Percentiles rank a stretch among this genome's conserved stretches.
phyloP scores from a whole-genome alignment of 2,113 vertebrate species.

The Martes martes region DNA sequence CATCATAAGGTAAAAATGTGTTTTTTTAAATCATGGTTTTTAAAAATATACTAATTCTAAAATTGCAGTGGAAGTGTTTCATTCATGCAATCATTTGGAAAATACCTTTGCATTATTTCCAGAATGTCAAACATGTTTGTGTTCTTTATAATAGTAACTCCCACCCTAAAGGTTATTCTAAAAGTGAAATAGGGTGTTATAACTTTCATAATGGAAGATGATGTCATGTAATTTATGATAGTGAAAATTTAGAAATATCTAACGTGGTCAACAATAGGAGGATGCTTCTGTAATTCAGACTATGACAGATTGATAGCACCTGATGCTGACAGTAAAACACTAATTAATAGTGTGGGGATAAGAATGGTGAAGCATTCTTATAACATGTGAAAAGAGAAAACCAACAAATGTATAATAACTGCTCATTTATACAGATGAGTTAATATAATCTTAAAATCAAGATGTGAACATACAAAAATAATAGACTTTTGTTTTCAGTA shows the following conservation, averaged over 20 bases:
- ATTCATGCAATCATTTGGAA: neutral
- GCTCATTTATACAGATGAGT: neutral
- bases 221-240: neutral
- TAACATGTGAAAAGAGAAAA: neutral
- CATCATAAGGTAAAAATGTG: neutral
- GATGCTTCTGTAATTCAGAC: neutral
- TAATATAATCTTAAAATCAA: neutral
- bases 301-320: neutral
- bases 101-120: neutral
- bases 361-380: neutral
- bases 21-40: neutral
- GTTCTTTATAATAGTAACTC: neutral
- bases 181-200: neutral
- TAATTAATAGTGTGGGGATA: neutral
- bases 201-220: neutral
- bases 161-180: neutral
- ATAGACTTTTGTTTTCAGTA: no score
- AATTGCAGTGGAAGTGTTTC: neutral
- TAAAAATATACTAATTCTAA: neutral
- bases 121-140: neutral
- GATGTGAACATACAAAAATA: neutral
- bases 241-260: neutral
- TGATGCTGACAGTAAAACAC: neutral
- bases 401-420: neutral
- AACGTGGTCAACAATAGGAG: neutral